These are phyloP conservation scores for Falcaria lacertinaria DNA, from an alignment of 2,888 invertebrate species.

Conservation along the genomic window DNA sequence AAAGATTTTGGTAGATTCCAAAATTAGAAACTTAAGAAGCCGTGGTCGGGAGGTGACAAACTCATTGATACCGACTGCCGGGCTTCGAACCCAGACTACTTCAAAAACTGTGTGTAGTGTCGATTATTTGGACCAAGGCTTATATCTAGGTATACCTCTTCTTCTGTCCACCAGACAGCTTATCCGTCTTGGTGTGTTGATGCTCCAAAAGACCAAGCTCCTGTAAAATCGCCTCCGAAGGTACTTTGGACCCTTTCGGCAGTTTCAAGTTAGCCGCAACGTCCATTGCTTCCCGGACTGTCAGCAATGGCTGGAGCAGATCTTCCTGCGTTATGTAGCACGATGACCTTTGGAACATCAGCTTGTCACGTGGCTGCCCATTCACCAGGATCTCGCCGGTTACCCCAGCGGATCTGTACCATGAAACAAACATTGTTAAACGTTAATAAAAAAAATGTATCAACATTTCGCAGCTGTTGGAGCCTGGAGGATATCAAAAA, in stretches of 20 bases:
- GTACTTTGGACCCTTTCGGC: slow-evolving; percentile 67
- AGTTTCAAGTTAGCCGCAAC: slow-evolving; percentile 88
- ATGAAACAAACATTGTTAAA: too few relatives aligned
- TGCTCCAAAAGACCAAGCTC: slow-evolving; percentile 82
- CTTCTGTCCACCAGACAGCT: slow-evolving; percentile 88
- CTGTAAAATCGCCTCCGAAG: slow-evolving; percentile 77
- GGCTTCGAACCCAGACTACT: too few relatives aligned
- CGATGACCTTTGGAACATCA: slow-evolving; percentile 83
- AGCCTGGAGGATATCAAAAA: too few relatives aligned
- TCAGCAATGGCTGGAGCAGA: slow-evolving; percentile 84
- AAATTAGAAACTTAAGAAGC: too few relatives aligned
- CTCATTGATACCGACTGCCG: too few relatives aligned
- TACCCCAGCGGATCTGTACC: slow-evolving; percentile 81
- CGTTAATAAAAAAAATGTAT: too few relatives aligned
- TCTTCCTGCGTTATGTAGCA: slow-evolving; percentile 92
- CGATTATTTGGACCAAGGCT: too few relatives aligned
- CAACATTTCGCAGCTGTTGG: too few relatives aligned
- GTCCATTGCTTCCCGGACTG: slow-evolving; percentile 87
- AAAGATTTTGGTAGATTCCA: too few relatives aligned
- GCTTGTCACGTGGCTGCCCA: slow-evolving; percentile 81
- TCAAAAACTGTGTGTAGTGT: too few relatives aligned
- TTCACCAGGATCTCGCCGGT: slow-evolving; percentile 85
- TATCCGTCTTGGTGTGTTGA: slow-evolving; percentile 81
- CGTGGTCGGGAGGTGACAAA: too few relatives aligned
- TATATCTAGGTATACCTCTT: slow-evolving; percentile 78